Base-by-base conservation (phyloP, 2,113 vertebrate genomes). In the Serinus canaria region DNA sequence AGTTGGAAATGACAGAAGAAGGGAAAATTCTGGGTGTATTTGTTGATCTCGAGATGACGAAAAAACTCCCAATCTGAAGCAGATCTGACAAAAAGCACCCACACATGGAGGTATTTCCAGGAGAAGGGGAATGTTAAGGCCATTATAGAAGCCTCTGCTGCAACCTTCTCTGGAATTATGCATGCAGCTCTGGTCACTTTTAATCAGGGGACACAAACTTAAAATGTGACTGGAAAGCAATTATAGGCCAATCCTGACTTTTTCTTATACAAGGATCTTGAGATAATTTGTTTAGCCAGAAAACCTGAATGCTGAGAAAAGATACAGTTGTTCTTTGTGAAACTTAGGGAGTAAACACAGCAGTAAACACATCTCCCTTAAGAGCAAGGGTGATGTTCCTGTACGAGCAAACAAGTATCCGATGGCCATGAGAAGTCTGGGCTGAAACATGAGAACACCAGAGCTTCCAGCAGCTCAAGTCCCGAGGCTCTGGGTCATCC, bases 401-500 rank as follows among this genome's bases (percentile, higher is more conserved):
- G 9, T 39, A n/a, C 2, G 39, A 86, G 95, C 67, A 94, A 95
- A 95, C 94, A 94, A 95, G 94, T 97, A 94, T 96, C 96, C 69
- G 33, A 89, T 97, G 92, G 94, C 93, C 81, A 66, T 37, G 92
- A 82, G 62, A 20, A 94, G 89, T 56, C 83, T 50, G 77, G 56
- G 37, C 92, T 97, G 95, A 95, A 97, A 97, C 76, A 47, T 39
- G 95, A 96, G 95, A 92, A 72, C 75, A 7, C 47, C 21, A 4
- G n/a, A 68, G 91, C 91, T 92, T 82, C 87, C 75, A 83, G 8
- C 28, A 69, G 83, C 60, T 30, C 70, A 8, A 20, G 60, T 50
- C 66, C 76, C 1, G 37, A 78, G 56, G 56, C 83, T 68, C 56
- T 70, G 58, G 73, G n/a, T 89, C 77, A 43, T 31, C 87, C 92